phyloP scores from a whole-genome alignment of 1,140 invertebrate species.

The Anthonomus grandis region DNA sequence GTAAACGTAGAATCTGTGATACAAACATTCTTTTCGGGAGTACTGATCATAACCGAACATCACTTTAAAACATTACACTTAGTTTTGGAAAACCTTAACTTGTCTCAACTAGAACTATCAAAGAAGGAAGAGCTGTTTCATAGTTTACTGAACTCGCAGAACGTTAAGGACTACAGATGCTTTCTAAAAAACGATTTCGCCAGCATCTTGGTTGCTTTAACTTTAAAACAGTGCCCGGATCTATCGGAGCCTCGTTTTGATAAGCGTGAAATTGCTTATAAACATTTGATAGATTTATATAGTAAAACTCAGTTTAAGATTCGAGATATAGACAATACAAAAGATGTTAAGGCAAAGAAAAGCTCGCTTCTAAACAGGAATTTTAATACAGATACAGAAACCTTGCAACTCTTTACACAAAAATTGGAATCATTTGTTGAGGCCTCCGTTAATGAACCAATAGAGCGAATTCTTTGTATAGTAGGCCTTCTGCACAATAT shows the following conservation, averaged over 20 bases:
- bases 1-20: constrained; percentile 43
- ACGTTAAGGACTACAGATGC: constrained; percentile 23
- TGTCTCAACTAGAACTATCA: constrained; percentile 6
- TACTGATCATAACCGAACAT: constrained; percentile 43
- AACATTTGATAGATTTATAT: constrained; percentile 32
- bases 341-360: constrained; percentile 1
- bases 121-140: constrained; percentile 28
- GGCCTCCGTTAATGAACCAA: background rate
- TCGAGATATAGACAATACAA: no score
- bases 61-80: constrained; percentile 48
- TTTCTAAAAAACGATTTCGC: constrained; percentile 28
- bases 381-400: constrained; percentile 14
- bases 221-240: constrained; percentile 38
- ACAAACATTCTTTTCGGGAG: constrained; percentile 47
- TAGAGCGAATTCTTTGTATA: constrained; percentile 16
- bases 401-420: constrained; percentile 10
- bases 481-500: constrained; percentile 27
- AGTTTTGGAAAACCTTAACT: constrained; percentile 26
- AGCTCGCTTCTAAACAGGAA: background rate
- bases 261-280: constrained; percentile 1
- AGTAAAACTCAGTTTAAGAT: constrained; percentile 31
- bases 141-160: constrained; percentile 35
- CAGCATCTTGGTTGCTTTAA: constrained; percentile 35
- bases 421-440: constrained; percentile 15
- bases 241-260: background rate